Conservation (phyloP, 2,113 vertebrate genomes). For the Glaucomys volans region DNA sequence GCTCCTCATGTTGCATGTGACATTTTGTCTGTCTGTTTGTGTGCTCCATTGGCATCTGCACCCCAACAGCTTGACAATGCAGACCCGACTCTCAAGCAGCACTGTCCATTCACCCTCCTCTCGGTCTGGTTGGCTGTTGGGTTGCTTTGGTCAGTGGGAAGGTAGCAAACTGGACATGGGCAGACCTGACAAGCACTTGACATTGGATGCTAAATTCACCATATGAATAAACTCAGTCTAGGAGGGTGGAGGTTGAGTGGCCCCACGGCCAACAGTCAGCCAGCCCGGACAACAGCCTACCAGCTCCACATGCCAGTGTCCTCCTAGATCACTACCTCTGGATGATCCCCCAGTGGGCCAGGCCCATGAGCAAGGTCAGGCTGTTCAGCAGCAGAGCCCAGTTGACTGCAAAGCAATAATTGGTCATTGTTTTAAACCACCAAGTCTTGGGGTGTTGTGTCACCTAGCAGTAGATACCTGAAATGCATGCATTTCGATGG, state of each 20-base stretch:
- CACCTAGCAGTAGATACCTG: neutral
- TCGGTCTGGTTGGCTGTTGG: rapidly evolving
- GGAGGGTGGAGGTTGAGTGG: neutral
- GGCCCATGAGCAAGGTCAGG: neutral
- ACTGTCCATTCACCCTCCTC: rapidly evolving
- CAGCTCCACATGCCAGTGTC: neutral
- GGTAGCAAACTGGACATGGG: too few species aligned
- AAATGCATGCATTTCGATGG: neutral
- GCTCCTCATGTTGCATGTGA: rapidly evolving
- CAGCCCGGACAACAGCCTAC: neutral
- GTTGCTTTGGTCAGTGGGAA: neutral
- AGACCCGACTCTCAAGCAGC: neutral
- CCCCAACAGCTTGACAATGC: too few species aligned
- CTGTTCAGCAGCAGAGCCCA: rapidly evolving
- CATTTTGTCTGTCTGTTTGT: neutral
- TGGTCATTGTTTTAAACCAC: neutral
- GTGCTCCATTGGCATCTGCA: rapidly evolving
- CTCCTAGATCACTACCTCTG: rapidly evolving
- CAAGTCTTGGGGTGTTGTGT: neutral
- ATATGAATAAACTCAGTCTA: rapidly evolving
- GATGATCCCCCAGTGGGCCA: neutral
- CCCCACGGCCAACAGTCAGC: neutral
- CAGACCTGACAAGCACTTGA: neutral
- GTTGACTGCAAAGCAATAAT: rapidly evolving
- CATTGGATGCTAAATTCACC: neutral